Evolutionary conservation across 1,140 invertebrate genomes (phyloP), one percentile per base, ranked within the genome.

Genomic region (Drosophila watanabei): DNA sequence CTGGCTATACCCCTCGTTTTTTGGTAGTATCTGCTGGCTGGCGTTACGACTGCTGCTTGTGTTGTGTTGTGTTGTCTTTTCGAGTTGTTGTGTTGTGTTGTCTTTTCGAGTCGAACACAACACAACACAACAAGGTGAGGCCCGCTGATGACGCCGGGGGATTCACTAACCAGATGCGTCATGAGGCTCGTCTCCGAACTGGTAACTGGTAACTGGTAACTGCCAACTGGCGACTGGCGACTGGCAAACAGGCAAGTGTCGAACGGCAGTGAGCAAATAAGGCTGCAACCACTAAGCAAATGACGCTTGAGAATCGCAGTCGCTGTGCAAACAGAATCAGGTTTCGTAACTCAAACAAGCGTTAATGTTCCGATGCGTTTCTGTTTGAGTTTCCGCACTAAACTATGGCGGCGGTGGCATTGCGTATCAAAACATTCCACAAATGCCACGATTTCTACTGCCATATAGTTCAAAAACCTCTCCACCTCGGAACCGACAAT

Each of bases 391-490:
- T 82, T 89, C 86, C 79, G 73, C 70, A 77, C 77, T 73, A 14
- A 48, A 35, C 56, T 33, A 28, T 41, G 30, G 32, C 79, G 80
- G 30, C 18, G 30, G n/a, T 87, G 76, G 45, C 84, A 80, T 87
- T 87, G 80, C 54, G 68, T 20, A 69, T 46, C 20, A 32, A 73
- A 72, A 24, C 69, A 73, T 73, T 73, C 68, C 70, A 57, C 60
- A 56, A 68, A 81, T 71, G 49, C 77, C 79, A 71, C 65, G 59
- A 54, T 46, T 28, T 35, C 30, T 20, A 65, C 60, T 52, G 54
- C 49, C 28, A 68, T 64, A 70, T 56, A 54, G 85, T 88, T 90
- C 85, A 90, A 88, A 85, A 89, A 85, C 81, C 85, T 82, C 86
- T 81, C 57, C 51, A 82, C 39, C 54, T 75, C 33, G 62, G 32